Evolutionary conservation across 2,888 invertebrate species (phyloP), one percentile per base, ranked within the genome.

Genomic region (Gibbula magus): DNA sequence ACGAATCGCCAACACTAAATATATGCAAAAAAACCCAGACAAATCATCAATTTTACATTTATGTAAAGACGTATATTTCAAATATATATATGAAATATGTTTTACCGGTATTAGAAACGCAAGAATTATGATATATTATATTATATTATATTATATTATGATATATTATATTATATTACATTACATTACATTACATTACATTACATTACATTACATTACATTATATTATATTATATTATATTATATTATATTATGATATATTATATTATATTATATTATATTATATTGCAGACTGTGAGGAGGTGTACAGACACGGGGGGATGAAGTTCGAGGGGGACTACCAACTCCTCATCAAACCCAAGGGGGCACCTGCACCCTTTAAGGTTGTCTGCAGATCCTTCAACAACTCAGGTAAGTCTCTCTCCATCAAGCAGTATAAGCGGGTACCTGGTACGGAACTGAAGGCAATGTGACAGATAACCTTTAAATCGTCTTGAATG

Each of bases 271-370:
- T 70, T 53, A 70, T 70, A 77, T 76, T 45, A 75, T 54, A 76
- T 53, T 45, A 77, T 79, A 29, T 89, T 90, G 56, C 87, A 91
- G 91, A 90, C 77, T 91, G 91, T 81, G 87, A 91, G 67, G 90
- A 90, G 67, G 91, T 91, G 4, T 90, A 89, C 82, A 81, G 85
- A 56, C 85, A 85, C 66, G 90, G 91, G 0, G 89, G 90, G 4
- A 88, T 90, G 86, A 84, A 85, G 35, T 90, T 86, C 78, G 84
- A 86, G 75, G 91, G 91, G 16, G 90, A 91, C 76, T 91, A 90
- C 81, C 90, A 90, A 79, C 88, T 91, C 70, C 88, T 88, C 86
- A 87, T 91, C 29, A 85, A 89, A 75, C 91, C 91, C 5, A 84
- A 86, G 0, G 86, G 86, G 22, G 82, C 89, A 4, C 52, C 86